Conservation (phyloP, 2,888 invertebrate genomes). For the Sericinus montela region DNA sequence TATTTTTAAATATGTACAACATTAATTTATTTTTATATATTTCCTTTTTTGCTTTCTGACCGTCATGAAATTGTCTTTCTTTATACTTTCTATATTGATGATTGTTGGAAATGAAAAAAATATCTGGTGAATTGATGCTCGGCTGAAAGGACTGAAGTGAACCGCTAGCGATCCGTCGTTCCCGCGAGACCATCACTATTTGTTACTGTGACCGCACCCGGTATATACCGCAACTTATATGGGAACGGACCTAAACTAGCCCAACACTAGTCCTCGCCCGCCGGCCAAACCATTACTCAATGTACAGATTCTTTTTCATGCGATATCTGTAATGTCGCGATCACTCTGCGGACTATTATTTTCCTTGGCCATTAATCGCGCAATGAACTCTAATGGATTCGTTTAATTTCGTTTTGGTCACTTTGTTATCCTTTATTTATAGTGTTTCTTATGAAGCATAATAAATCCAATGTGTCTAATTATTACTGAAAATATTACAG, state of each 20-base stretch:
- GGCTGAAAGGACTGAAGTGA: constrained; percentile 29
- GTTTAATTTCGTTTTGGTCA: constrained; percentile 17
- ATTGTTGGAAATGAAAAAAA: constrained; percentile 17
- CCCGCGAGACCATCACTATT: constrained; percentile 45
- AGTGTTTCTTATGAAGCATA: constrained; percentile 3
- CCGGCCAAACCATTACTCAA: constrained; percentile 39
- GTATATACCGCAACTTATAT: neutral
- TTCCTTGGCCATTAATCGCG: constrained; percentile 19
- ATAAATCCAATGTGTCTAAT: constrained; percentile 13
- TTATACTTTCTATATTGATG: neutral
- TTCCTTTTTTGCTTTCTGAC: too few species aligned
- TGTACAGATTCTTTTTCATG: constrained; percentile 51
- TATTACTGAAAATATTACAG: constrained; percentile 8
- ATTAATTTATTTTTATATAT: too few species aligned
- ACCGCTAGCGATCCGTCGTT: constrained; percentile 22
- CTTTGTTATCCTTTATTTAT: constrained; percentile 15
- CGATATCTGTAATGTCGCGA: constrained; percentile 47
- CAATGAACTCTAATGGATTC: constrained; percentile 16
- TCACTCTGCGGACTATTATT: constrained; percentile 45
- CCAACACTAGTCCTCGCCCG: constrained; percentile 20
- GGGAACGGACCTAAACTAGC: neutral
- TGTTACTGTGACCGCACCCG: constrained; percentile 37
- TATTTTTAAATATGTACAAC: too few species aligned
- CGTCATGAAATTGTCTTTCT: too few species aligned
- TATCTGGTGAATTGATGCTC: constrained; percentile 42